Conservation (phyloP, 2,888 invertebrate species). For the Terebella lapidaria region DNA sequence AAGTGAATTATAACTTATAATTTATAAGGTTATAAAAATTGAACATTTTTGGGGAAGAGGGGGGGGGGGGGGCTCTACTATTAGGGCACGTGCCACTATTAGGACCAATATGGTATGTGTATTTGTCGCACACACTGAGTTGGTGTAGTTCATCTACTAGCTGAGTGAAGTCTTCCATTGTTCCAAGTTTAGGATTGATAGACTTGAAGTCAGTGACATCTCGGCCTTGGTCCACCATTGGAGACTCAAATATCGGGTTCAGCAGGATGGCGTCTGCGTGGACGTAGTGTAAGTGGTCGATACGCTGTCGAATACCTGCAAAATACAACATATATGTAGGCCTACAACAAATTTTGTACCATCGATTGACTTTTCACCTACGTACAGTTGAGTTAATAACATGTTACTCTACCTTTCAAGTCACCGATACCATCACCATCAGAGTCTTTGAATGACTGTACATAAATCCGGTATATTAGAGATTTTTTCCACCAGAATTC, state of each 20-base stretch:
- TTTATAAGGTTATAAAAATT: too few relatives aligned
- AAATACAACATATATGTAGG: too few relatives aligned
- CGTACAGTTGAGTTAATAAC: too few relatives aligned
- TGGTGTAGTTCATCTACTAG: slow-evolving; percentile 33
- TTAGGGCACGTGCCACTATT: too few relatives aligned
- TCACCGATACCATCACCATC: slow-evolving; percentile 47
- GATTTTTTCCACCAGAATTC: slow-evolving; percentile 43
- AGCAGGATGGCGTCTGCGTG: slow-evolving; percentile 40
- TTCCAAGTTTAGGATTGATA: slow-evolving; percentile 72
- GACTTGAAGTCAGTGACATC: slow-evolving; percentile 73
- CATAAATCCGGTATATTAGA: slow-evolving; percentile 39
- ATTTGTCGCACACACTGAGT: too few relatives aligned
- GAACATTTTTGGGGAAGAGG: too few relatives aligned
- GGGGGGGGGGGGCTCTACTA: too few relatives aligned
- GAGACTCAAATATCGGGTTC: slow-evolving; percentile 35
- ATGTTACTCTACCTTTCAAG: slow-evolving; percentile 41
- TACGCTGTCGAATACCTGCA: slow-evolving; percentile 34
- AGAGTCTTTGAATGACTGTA: slow-evolving; percentile 44
- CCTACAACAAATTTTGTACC: too few relatives aligned
- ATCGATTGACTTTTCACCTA: too few relatives aligned
- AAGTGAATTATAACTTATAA: too few relatives aligned
- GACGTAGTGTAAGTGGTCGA: slow-evolving; percentile 39
- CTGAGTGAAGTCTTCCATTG: slow-evolving; percentile 63
- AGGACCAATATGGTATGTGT: too few relatives aligned
- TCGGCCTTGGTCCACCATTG: slow-evolving; percentile 68